Evolutionary conservation across 92 coral and sea anemone species (phyloP).

Genomic region (Umimayanthus chanpuru): DNA sequence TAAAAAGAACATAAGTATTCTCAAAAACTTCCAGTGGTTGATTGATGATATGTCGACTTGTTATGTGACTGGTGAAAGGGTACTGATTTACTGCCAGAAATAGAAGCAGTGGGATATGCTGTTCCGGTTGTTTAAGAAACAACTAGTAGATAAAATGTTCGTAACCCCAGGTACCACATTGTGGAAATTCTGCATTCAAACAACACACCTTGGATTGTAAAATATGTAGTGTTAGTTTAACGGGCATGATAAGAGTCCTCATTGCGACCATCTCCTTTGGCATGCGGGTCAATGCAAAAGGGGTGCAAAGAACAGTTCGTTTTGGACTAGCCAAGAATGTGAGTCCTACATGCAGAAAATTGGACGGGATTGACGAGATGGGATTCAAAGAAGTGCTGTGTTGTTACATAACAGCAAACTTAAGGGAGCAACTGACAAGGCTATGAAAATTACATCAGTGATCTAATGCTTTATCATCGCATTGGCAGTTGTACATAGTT

Average conservation of each 20-base stretch:
- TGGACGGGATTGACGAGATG: slow-evolving; percentile 48
- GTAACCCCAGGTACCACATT: slow-evolving; percentile 27
- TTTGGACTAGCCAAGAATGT: slow-evolving; percentile 46
- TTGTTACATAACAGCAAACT: slow-evolving; percentile 30
- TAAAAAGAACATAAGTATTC: slow-evolving; percentile 19
- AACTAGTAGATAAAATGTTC: slow-evolving; percentile 17
- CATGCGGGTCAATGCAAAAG: slow-evolving; percentile 41
- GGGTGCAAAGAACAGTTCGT: slow-evolving; percentile 29
- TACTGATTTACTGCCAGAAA: slow-evolving; percentile 50
- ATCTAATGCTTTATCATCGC: too few relatives aligned
- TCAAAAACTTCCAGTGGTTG: slow-evolving; percentile 41
- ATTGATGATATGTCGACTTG: slow-evolving; percentile 14
- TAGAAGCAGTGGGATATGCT: slow-evolving; percentile 45
- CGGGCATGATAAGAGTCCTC: slow-evolving; percentile 5
- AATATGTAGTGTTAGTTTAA: slow-evolving; percentile 1
- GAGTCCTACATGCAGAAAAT: slow-evolving; percentile 36
- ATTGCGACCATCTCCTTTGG: slow-evolving; percentile 43
- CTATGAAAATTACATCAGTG: slow-evolving; percentile 1
- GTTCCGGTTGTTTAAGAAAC: slow-evolving; percentile 43
- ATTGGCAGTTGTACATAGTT: too few relatives aligned
- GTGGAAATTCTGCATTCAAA: slow-evolving; percentile 35
- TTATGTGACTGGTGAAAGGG: slow-evolving; percentile 30
- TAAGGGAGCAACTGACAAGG: not conserved
- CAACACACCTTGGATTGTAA: slow-evolving; percentile 27
- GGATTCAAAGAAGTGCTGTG: slow-evolving; percentile 24